A percentile compares a stretch with the other conserved stretches of the same genome.
Conservation (phyloP, 1,140 invertebrate genomes). For the Dufourea novaeangliae region DNA sequence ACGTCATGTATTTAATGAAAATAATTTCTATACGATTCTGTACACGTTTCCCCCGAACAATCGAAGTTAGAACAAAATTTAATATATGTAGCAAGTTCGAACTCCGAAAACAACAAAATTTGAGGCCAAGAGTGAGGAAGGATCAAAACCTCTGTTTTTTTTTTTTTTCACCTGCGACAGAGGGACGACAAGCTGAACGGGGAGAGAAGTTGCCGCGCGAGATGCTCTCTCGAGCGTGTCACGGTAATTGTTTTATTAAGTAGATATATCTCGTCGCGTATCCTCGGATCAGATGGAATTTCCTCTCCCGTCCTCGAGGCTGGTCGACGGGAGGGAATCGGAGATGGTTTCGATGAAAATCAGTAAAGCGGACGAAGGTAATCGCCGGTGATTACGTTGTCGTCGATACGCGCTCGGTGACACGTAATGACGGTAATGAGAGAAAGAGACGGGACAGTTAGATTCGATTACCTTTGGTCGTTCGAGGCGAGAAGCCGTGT, state of each 20-base stretch:
- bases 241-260: conserved; percentile 44
- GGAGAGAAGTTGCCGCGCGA: not conserved
- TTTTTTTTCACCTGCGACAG: no score
- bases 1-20: no score
- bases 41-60: no score
- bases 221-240: not conserved
- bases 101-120: no score
- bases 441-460: conserved; percentile 63
- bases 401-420: conserved; percentile 48
- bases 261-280: not conserved
- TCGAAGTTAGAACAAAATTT: no score
- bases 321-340: conserved; percentile 16
- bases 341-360: conserved; percentile 55
- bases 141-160: no score
- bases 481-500: conserved; percentile 13
- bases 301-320: conserved; percentile 51
- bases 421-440: conserved; percentile 63
- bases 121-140: no score
- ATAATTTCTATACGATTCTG: no score
- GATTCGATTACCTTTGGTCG: conserved; percentile 51
- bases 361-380: conserved; percentile 61
- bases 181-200: not conserved
- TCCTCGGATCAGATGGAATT: conserved; percentile 36
- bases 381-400: conserved; percentile 60
- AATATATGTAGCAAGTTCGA: no score